phyloP scores from a whole-genome alignment of 2,888 invertebrate genomes.

The Antheraea assamensis region DNA sequence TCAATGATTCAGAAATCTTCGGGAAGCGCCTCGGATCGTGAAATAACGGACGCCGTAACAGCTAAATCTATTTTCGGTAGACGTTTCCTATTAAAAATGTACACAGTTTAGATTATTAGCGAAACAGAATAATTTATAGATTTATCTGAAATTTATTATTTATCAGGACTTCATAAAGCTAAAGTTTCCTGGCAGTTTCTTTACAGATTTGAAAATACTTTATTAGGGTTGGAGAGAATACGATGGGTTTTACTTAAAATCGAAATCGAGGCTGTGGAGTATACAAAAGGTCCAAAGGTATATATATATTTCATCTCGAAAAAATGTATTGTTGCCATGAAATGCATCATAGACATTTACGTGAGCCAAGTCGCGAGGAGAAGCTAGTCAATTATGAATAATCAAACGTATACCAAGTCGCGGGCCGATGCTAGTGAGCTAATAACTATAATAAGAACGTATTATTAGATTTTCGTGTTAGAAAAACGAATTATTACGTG shows the following conservation, averaged over 20 bases:
- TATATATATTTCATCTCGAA: not conserved
- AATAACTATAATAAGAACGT: not conserved
- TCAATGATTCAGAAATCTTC: slow-evolving; percentile 13
- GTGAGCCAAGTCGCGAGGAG: not conserved
- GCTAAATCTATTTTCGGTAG: not conserved
- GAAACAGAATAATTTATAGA: not conserved
- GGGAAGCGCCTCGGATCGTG: not conserved
- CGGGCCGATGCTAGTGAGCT: not conserved
- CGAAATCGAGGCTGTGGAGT: not conserved
- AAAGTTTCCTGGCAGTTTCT: not conserved
- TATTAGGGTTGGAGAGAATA: not conserved
- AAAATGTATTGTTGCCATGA: not conserved
- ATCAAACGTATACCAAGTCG: not conserved
- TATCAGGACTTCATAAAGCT: not conserved
- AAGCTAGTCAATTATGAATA: not conserved
- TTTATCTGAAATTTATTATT: not conserved
- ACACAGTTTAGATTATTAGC: not conserved
- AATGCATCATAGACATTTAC: not conserved
- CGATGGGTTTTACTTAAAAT: not conserved
- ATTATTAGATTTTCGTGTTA: not conserved
- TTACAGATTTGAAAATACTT: not conserved
- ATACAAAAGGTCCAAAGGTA: too few species aligned
- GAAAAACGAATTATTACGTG: not conserved
- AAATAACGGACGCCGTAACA: not conserved
- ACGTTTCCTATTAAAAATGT: not conserved